Evolutionary conservation across 2,888 invertebrate species (phyloP), one percentile per base, ranked within the genome.

Genomic region (Eurois occulta): DNA sequence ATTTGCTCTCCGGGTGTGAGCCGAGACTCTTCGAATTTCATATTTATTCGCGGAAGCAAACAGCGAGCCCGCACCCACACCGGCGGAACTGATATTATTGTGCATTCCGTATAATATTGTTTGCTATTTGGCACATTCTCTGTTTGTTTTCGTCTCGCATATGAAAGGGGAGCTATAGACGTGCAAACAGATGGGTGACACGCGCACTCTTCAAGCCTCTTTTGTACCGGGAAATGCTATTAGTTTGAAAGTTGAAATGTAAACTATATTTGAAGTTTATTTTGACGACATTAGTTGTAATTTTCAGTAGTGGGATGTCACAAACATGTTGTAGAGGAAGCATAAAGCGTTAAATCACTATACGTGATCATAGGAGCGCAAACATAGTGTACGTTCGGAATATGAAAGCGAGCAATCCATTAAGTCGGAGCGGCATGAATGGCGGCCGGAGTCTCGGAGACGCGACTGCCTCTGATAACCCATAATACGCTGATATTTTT

Each of bases 101-200:
- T 96, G 96, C 96, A 96, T 96, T 96, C 96, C 96, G 96, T 96
- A 96, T 96, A 96, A 96, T 96, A 96, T 96, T 96, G 96, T 96
- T 96, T 96, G 96, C 96, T 96, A 95, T 96, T 96, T 96, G 96
- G 95, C 96, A 96, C 96, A 96, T 96, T 96, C 96, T 92, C 93
- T 96, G 95, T 96, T 96, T 96, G 96, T 96, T 96, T 95, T 96
- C 95, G 96, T 92, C 96, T 96, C 94, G 95, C 94, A 95, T 96
- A 96, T 95, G 96, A 96, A 96, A 96, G 96, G 96, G 96, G 96
- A 96, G 96, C 95, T 93, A 94, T 94, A 93, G 94, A 93, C 92
- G 94, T 88, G 94, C 95, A 96, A 96, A 96, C 94, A 96, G 92
- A 94, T 94, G 95, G 94, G 95, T 94, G 95, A 93, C 94, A 95